A percentile compares a stretch with the other conserved stretches of the same genome.
phyloP scores from a whole-genome alignment of 2,113 vertebrate genomes.

The Peucedramus taeniatus region DNA sequence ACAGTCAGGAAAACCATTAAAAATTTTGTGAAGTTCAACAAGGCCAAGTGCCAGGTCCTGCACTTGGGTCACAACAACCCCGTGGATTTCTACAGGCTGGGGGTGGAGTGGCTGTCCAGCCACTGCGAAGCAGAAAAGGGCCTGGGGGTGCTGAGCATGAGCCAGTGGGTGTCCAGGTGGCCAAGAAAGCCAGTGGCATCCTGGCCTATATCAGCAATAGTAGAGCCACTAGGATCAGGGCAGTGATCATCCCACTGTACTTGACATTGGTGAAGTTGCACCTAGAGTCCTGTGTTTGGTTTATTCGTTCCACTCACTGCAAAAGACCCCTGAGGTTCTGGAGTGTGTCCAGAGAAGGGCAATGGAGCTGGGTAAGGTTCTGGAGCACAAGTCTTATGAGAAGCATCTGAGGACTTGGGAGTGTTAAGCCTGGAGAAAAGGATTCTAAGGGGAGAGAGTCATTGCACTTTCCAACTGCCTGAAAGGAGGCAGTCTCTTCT shows the following conservation, averaged over 20 bases:
- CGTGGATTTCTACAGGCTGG: too few relatives aligned
- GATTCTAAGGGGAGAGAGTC: neutral
- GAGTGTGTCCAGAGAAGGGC: accelerated
- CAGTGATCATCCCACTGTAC: accelerated
- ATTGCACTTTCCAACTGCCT: neutral
- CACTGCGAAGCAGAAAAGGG: accelerated
- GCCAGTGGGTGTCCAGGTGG: too few relatives aligned
- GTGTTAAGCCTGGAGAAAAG: neutral
- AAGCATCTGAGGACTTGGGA: accelerated
- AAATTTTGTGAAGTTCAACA: neutral
- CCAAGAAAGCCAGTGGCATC: neutral
- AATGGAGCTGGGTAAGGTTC: neutral
- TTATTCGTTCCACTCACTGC: neutral
- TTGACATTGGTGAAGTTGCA: too few relatives aligned
- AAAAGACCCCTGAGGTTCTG: neutral
- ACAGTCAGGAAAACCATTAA: neutral
- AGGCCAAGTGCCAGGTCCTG: accelerated
- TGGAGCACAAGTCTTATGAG: neutral
- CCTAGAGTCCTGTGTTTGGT: accelerated
- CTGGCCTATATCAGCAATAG: neutral
- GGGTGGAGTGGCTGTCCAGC: neutral
- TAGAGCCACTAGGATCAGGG: neutral
- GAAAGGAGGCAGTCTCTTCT: neutral
- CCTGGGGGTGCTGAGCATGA: accelerated
- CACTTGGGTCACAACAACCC: neutral